phyloP scores from a whole-genome alignment of 2,888 invertebrate genomes.

The Caenorhabditis panamensis region DNA sequence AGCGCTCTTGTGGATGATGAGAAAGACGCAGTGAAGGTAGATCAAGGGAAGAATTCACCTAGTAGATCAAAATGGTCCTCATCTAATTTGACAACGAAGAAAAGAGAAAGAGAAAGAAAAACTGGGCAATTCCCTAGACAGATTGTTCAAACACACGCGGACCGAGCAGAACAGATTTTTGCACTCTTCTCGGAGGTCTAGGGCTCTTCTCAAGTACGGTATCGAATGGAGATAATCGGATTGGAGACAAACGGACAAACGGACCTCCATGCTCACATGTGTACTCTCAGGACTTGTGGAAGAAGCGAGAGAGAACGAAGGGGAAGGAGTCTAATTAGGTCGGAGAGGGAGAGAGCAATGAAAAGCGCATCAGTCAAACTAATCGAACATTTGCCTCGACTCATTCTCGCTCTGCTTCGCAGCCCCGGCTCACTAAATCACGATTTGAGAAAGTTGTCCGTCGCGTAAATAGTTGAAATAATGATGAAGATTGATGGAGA shows the following conservation, averaged over 20 bases:
- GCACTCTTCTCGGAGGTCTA: constrained; percentile 16
- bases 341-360: constrained; percentile 36
- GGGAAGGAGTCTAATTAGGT: constrained; percentile 46
- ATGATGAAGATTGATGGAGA: constrained; percentile 65
- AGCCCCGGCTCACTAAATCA: constrained; percentile 52
- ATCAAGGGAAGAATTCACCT: neutral
- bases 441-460: constrained; percentile 47
- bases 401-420: constrained; percentile 19
- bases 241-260: too few relatives aligned
- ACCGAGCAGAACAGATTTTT: constrained; percentile 33
- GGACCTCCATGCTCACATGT: constrained; percentile 15
- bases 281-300: neutral
- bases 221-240: constrained; percentile 42
- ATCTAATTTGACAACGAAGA: neutral
- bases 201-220: constrained; percentile 18
- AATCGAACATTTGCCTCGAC: constrained; percentile 48
- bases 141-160: constrained; percentile 44
- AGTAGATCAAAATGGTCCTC: constrained; percentile 7
- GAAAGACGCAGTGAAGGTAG: neutral
- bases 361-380: constrained; percentile 58
- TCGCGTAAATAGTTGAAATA: constrained; percentile 59
- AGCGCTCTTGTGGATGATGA: neutral
- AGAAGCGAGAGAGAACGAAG: neutral
- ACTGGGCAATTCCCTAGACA: constrained; percentile 12
- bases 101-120: neutral